phyloP scores from a whole-genome alignment of 2,888 invertebrate species.

The Parnassius mnemosyne region DNA sequence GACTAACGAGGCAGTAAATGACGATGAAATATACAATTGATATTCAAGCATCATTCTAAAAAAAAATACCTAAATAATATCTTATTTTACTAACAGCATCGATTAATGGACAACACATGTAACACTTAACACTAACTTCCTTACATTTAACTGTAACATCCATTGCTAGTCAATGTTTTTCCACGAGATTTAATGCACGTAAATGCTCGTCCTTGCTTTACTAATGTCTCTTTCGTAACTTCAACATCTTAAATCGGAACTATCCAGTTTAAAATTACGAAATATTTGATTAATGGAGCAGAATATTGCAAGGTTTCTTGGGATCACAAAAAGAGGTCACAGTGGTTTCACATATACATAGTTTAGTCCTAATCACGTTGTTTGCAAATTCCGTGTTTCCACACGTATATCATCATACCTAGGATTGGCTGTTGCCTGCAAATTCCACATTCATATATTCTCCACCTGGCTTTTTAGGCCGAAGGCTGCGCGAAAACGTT shows the following conservation, averaged over 20 bases:
- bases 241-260: not conserved
- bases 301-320: conserved; percentile 5
- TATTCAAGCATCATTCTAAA: too few relatives aligned
- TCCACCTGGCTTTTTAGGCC: conserved; percentile 48
- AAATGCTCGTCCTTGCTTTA: not conserved
- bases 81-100: too few relatives aligned
- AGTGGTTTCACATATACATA: conserved; percentile 28
- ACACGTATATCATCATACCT: conserved; percentile 52
- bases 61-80: too few relatives aligned
- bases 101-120: too few relatives aligned
- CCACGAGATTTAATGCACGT: too few relatives aligned
- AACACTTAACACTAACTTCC: too few relatives aligned
- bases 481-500: conserved; percentile 36
- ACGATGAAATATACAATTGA: too few relatives aligned
- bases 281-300: conserved; percentile 4
- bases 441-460: conserved; percentile 55
- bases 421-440: conserved; percentile 38
- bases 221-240: not conserved
- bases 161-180: too few relatives aligned
- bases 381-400: conserved; percentile 34
- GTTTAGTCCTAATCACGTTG: conserved; percentile 46
- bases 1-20: too few relatives aligned
- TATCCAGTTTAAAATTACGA: not conserved
- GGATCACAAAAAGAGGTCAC: conserved; percentile 23
- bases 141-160: too few relatives aligned